Percentiles rank a stretch among this genome's conserved stretches.
These are phyloP conservation scores for Chlorospingus semifuscus DNA, from an alignment of 2,797 vertebrate genomes.

Conservation along the genomic window DNA sequence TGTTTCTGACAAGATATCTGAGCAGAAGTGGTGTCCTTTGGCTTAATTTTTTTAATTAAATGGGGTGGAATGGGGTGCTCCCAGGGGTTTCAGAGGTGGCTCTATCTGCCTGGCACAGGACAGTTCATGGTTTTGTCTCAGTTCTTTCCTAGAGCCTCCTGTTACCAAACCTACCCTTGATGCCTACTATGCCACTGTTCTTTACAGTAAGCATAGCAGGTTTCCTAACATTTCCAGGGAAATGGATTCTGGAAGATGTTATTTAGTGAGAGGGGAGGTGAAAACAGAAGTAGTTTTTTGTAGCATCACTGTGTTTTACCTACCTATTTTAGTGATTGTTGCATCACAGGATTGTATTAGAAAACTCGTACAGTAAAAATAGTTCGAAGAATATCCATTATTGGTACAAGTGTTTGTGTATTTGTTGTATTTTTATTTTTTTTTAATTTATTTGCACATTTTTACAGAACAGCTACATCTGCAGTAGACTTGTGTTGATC, in stretches of 20 bases:
- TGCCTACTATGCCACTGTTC: neutral
- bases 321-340: neutral
- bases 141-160: neutral
- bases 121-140: neutral
- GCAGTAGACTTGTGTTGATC: neutral
- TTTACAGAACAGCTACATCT: neutral
- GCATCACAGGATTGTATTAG: neutral
- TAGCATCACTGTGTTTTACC: neutral
- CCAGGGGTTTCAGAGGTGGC: neutral
- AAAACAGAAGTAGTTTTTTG: neutral
- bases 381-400: neutral
- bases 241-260: neutral
- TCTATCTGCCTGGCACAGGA: neutral
- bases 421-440: neutral
- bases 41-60: neutral
- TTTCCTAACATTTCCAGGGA: neutral
- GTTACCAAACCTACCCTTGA: neutral
- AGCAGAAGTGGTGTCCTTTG: neutral
- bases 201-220: neutral
- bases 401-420: neutral
- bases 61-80: neutral
- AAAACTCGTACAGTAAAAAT: neutral
- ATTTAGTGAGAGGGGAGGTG: neutral
- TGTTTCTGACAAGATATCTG: neutral
- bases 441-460: neutral